Evolutionary conservation across 2,797 vertebrate species (phyloP).

Genomic region (Prunella strophiata): DNA sequence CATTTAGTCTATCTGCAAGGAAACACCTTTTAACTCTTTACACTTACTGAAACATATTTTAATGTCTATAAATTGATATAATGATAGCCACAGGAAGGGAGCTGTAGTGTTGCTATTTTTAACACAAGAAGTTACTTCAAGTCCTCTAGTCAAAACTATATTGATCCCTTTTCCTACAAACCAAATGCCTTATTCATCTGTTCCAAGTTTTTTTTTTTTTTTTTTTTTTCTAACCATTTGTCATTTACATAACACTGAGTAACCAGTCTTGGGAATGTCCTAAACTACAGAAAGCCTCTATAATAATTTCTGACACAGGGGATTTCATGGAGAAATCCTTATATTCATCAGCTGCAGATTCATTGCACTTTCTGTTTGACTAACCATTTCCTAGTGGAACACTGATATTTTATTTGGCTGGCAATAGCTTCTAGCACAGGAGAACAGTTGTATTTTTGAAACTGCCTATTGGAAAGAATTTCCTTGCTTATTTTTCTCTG

Average conservation of each 20-base stretch:
- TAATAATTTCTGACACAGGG: constrained; percentile 82
- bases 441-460: constrained; percentile 87
- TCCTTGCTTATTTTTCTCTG: constrained; percentile 86
- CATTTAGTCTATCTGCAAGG: not conserved
- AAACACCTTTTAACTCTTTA: constrained; percentile 21
- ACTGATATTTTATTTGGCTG: constrained; percentile 92
- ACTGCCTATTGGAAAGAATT: constrained; percentile 79
- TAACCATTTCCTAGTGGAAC: constrained; percentile 88
- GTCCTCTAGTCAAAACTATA: constrained; percentile 52
- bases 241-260: constrained; percentile 83
- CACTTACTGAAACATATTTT: constrained; percentile 8
- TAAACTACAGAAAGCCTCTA: constrained; percentile 86
- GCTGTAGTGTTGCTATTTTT: constrained; percentile 48
- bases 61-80: constrained; percentile 8
- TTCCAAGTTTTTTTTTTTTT: constrained; percentile 63
- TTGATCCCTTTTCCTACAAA: constrained; percentile 69
- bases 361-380: constrained; percentile 88
- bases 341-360: constrained; percentile 83
- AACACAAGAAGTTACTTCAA: constrained; percentile 64
- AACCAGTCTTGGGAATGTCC: constrained; percentile 83
- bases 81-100: constrained; percentile 33
- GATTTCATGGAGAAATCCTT: constrained; percentile 83
- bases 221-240: constrained; percentile 75
- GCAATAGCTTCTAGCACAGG: constrained; percentile 80
- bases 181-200: constrained; percentile 74